Conservation (phyloP, 2,113 vertebrate genomes). For the Neolamprologus modestus region DNA sequence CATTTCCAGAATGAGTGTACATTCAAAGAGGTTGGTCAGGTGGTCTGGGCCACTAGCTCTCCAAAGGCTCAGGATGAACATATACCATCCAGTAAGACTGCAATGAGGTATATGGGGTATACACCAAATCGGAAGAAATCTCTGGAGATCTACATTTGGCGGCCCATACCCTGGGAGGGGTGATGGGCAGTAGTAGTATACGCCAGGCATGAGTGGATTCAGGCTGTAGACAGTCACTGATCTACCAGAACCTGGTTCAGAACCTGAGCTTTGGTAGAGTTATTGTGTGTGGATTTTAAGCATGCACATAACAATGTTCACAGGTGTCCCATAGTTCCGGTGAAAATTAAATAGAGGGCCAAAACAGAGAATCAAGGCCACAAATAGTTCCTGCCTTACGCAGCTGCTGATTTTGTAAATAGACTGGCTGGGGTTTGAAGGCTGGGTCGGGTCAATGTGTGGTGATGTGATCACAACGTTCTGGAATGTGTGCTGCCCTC, state of each 20-base stretch:
- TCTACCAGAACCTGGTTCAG: neutral
- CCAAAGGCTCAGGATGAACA: neutral
- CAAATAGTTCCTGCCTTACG: neutral
- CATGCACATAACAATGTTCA: neutral
- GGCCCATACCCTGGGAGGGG: neutral
- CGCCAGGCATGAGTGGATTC: neutral
- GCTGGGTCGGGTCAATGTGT: neutral
- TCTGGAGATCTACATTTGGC: neutral
- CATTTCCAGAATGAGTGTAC: neutral
- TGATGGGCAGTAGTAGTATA: neutral
- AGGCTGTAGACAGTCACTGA: neutral
- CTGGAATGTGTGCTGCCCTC: neutral
- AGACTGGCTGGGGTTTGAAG: neutral
- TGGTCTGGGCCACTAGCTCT: neutral
- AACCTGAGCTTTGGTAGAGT: neutral
- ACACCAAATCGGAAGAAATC: neutral
- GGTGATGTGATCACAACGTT: neutral
- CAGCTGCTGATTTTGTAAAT: neutral
- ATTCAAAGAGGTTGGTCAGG: neutral
- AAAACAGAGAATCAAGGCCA: neutral
- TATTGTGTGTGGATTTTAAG: neutral
- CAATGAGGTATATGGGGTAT: neutral
- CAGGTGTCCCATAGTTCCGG: neutral
- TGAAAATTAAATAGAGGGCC: neutral
- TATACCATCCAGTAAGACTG: neutral